These are phyloP conservation scores for Amblyraja radiata DNA, from an alignment of 2,797 vertebrate genomes.

Conservation along the genomic window DNA sequence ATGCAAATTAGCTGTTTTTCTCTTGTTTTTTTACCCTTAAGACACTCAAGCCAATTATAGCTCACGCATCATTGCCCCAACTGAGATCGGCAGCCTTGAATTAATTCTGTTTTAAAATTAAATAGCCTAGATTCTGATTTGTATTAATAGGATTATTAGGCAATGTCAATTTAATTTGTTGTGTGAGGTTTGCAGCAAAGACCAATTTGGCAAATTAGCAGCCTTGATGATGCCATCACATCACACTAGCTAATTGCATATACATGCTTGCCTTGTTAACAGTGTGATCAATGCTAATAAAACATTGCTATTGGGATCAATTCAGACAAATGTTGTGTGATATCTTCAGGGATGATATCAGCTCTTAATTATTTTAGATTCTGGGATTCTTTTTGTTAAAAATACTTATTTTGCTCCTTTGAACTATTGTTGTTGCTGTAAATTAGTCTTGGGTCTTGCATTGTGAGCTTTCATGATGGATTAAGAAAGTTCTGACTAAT, in stretches of 20 bases:
- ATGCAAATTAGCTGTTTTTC: background rate
- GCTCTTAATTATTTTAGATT: background rate
- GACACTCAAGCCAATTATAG: background rate
- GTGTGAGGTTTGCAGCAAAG: background rate
- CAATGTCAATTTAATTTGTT: background rate
- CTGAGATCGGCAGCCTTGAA: background rate
- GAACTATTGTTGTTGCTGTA: background rate
- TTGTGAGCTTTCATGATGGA: background rate
- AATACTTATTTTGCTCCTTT: background rate
- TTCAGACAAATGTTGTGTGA: background rate
- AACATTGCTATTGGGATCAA: background rate
- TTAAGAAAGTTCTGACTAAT: background rate
- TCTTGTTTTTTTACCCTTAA: background rate
- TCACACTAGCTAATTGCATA: constrained; percentile 13
- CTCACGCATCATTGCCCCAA: background rate
- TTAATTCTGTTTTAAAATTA: background rate
- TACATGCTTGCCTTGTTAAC: constrained; percentile 1
- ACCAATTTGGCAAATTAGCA: constrained; percentile 17
- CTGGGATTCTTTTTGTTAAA: background rate
- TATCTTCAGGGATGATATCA: background rate
- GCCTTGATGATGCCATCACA: constrained; percentile 14
- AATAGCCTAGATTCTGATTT: background rate
- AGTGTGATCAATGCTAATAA: constrained; percentile 17
- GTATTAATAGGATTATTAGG: constrained; percentile 20
- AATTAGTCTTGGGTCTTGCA: background rate